A percentile compares a stretch with the other conserved stretches of the same genome.
Conservation (phyloP, 1,140 invertebrate genomes). For the Aplysia californica region DNA sequence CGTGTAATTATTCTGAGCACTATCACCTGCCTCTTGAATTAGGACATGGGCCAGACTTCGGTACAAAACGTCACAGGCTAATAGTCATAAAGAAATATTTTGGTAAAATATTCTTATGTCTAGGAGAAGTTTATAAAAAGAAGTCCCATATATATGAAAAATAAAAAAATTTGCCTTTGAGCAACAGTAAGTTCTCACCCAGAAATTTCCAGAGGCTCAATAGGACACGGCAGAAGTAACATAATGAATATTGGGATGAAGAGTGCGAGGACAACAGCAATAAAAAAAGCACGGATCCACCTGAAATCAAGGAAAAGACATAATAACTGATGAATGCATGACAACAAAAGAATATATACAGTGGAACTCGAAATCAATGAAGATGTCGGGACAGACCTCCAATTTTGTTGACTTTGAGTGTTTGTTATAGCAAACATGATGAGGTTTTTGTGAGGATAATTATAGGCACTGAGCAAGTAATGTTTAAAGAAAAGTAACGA, state of each 20-base stretch:
- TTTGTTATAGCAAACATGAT: background rate
- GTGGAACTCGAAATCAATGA: background rate
- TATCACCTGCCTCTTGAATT: too few species aligned
- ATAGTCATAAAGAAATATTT: too few species aligned
- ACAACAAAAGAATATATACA: background rate
- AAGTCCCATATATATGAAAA: background rate
- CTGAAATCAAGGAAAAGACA: slow-evolving; percentile 13
- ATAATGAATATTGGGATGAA: background rate
- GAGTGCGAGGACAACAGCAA: background rate
- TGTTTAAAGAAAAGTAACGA: too few species aligned
- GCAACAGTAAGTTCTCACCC: slow-evolving; percentile 1
- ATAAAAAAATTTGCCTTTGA: background rate
- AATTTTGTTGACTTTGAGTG: background rate
- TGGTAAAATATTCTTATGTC: background rate
- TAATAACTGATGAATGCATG: too few species aligned
- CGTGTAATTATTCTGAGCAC: too few species aligned
- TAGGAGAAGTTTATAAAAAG: background rate
- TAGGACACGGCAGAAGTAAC: slow-evolving; percentile 12
- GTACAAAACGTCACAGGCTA: too few species aligned
- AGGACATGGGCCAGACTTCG: too few species aligned
- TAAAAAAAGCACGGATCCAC: slow-evolving; percentile 14
- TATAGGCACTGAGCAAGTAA: background rate
- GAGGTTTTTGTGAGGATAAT: background rate
- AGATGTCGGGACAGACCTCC: background rate
- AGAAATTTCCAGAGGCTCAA: background rate